phyloP scores from a whole-genome alignment of 2,113 vertebrate species.

The Phyllostomus hastatus region DNA sequence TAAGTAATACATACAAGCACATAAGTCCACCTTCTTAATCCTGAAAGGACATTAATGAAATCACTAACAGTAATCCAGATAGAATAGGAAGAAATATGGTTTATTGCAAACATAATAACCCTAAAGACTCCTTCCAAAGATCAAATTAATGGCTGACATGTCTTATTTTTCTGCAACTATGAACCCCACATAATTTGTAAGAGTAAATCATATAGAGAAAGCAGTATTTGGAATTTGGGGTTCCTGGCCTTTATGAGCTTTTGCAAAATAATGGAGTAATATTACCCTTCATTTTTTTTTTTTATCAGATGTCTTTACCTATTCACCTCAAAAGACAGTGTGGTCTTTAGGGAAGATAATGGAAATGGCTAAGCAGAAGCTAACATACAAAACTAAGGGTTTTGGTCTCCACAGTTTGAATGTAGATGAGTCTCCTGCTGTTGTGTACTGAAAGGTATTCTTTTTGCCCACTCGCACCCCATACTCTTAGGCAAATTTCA shows the following conservation, averaged over 20 bases:
- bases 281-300: neutral
- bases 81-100: neutral
- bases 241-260: neutral
- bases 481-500: neutral
- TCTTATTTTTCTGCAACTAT: neutral
- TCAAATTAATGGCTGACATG: neutral
- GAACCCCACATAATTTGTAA: neutral
- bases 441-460: neutral
- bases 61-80: neutral
- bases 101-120: neutral
- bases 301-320: neutral
- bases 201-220: neutral
- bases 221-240: neutral
- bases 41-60: neutral
- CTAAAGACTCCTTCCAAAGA: neutral
- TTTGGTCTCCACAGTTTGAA: neutral
- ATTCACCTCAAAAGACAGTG: neutral
- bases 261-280: neutral
- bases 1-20: neutral
- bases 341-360: neutral
- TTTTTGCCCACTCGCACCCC: neutral
- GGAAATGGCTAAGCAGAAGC: neutral
- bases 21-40: neutral
- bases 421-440: neutral
- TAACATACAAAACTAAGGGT: neutral